Evolutionary conservation across 2,888 invertebrate species (phyloP).

Genomic region (Leptodirus hochenwartii): DNA sequence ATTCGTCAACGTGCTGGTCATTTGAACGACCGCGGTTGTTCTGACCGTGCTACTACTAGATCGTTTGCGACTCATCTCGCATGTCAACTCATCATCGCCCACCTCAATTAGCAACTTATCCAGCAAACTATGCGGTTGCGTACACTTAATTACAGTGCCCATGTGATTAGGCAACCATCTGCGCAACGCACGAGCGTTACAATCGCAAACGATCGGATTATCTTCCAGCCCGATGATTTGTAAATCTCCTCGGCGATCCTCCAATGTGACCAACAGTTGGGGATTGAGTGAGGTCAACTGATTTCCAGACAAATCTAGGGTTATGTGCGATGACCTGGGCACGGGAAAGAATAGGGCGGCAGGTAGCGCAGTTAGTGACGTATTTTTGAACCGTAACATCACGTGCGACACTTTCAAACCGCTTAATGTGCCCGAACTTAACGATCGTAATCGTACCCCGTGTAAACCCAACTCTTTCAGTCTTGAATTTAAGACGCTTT

Average conservation of each 20-base stretch:
- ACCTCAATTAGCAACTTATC: conserved; percentile 55
- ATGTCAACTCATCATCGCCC: conserved; percentile 65
- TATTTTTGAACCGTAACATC: conserved; percentile 58
- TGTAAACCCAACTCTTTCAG: conserved; percentile 54
- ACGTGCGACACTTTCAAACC: conserved; percentile 59
- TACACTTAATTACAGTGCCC: conserved; percentile 38
- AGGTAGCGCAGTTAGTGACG: conserved; percentile 59
- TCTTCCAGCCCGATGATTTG: conserved; percentile 53
- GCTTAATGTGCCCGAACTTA: conserved; percentile 69
- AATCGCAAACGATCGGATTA: conserved; percentile 75
- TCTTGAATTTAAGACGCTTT: conserved; percentile 60
- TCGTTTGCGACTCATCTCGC: conserved; percentile 47
- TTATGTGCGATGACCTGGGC: conserved; percentile 66
- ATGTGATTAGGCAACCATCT: conserved; percentile 57
- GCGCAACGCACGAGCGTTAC: conserved; percentile 60
- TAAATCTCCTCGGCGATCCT: conserved; percentile 57
- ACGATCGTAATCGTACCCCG: conserved; percentile 53
- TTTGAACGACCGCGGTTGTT: conserved; percentile 11
- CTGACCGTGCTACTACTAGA: conserved; percentile 37
- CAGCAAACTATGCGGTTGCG: conserved; percentile 48
- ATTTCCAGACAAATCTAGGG: conserved; percentile 61
- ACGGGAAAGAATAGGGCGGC: conserved; percentile 73
- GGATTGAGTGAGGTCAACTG: conserved; percentile 57
- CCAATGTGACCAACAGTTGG: conserved; percentile 61
- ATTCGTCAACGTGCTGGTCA: conserved; percentile 28